Evolutionary conservation across 2,797 vertebrate species (phyloP), one percentile per base, ranked within the genome.

Genomic region (Hephaestus fuliginosus): DNA sequence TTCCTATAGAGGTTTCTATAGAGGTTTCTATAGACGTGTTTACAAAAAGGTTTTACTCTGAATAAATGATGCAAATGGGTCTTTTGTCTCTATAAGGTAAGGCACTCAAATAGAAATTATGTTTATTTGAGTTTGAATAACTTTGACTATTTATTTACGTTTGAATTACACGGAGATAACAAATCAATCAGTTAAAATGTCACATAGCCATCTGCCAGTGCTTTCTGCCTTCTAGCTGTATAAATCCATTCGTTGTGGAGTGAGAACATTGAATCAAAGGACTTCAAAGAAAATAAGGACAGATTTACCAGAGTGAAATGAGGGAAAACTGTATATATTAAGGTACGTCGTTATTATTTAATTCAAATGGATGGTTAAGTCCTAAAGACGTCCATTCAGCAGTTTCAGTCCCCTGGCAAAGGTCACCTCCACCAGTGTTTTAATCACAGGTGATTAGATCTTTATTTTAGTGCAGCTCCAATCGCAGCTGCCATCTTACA

Each of bases 181-280:
- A 82, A 82, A 72, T 33, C 57, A 63, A 71, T 86, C 43, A 52
- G 60, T 52, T 67, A 78, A 66, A 68, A 22, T 67, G 52, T 62
- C 67, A 72, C n/a, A 58, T 15, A 33, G 49, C 74, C 70, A 78
- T 70, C 81, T 84, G 68, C 39, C 17, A 30, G 22, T 0, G 9
- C 46, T n/a, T 5, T 20, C 46, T 57, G 61, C 83, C 71, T 66
- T 81, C 78, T 84, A 57, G 74, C 48, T 78, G 11, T 57, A 30
- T 43, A 43, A 30, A 78, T 25, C 22, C 53, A 81, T 73, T 56
- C 68, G 25, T 25, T 58, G 1, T 58, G 11, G 7, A 60, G 18
- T 33, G 20, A 66, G 39, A 66, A 36, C 13, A 43, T 0, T 28
- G 2, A 75, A 18, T 79, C 8, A 53, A 69, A 74, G 22, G 14